Evolutionary conservation across 2,113 vertebrate genomes (phyloP), one percentile per base, ranked within the genome.

Genomic region (Amphiprion percula): DNA sequence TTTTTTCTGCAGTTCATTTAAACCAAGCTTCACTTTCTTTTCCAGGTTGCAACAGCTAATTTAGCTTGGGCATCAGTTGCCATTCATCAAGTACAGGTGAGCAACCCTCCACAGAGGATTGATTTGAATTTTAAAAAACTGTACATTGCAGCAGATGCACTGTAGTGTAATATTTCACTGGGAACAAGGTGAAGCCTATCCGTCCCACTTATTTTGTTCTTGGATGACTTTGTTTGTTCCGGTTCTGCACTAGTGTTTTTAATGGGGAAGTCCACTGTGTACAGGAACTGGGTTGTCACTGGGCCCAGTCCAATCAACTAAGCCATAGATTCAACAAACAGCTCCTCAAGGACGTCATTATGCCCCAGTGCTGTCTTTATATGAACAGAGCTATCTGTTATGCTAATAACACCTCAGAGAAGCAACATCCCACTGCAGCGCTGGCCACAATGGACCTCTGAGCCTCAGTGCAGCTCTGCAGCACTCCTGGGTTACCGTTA

Each of bases 11-110:
- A 33, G 37, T 62, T 63, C 12, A 19, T 61, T 23, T 11, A n/a
- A 55, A 65, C 46, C 68, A 49, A 81, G n/a, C 10, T 63, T 88
- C 7, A 5, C 4, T 83, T 88, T 82, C 74, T 76, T 70, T 91
- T 92, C 55, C 74, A 99, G 98, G 96, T 99, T 92, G 98, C 98
- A 74, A 99, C 97, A 78, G 98, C 98, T 80, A 98, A 97, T 91
- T 95, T 99, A 84, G 97, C 97, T 10, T 99, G 98, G 98, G 97
- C 97, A 49, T 97, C 97, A 10, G 96, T 99, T 90, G 98, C 98
- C 83, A 98, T 99, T 92, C 97, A 99, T 93, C 97, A 99, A 95
- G 97, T 99, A 78, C 97, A 99, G 96, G 98, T 99, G 93, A 93
- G 93, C 64, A 72, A 85, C 80, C 44, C 10, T 56, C 37, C 41